Evolutionary conservation across 1,140 invertebrate genomes (phyloP), one percentile per base, ranked within the genome.

Genomic region (Adelges cooleyi): DNA sequence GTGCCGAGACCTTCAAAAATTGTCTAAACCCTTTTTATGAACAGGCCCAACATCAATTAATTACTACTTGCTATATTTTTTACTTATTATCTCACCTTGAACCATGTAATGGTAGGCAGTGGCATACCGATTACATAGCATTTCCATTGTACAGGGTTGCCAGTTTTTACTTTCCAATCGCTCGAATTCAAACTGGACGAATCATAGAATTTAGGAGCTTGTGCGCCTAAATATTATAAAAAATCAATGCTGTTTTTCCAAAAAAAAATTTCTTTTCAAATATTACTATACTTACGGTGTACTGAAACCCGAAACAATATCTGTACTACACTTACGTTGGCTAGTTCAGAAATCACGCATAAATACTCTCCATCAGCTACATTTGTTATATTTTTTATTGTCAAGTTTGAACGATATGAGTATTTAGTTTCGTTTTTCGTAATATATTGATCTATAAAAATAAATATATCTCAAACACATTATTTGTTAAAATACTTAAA

Each of bases 121-220:
- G 79, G 79, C 52, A 79, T 73, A 1, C 78, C 78, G 15, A 66
- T 56, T 8, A 68, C 69, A 49, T 70, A 68, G 54, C 78, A 80
- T 15, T 70, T 69, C 27, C 79, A 68, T 44, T 71, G 68, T 36
- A 78, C 49, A 3, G 71, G 68, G 33, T 77, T 72, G 3, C 76
- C 76, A 17, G 67, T 66, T 23, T 17, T 54, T n/a, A 68, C 23
- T 38, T 36, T 20, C 42, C n/a, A 53, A 38, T 1, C 23, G 22
- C 40, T 68, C 3, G 42, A 36, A 27, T 68, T 53, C 13, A 68
- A 33, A 49, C 53, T 68, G 3, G 50, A 23, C 20, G 27, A 33
- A 10, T 48, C 23, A 33, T 0, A 2, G 46, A 62, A 29, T 9
- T 20, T 13, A 18, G 56, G 56, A 8, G 17, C 15, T 20, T 29